Base-by-base conservation (phyloP, 2,888 invertebrate genomes). In the Euplagia quadripunctaria region DNA sequence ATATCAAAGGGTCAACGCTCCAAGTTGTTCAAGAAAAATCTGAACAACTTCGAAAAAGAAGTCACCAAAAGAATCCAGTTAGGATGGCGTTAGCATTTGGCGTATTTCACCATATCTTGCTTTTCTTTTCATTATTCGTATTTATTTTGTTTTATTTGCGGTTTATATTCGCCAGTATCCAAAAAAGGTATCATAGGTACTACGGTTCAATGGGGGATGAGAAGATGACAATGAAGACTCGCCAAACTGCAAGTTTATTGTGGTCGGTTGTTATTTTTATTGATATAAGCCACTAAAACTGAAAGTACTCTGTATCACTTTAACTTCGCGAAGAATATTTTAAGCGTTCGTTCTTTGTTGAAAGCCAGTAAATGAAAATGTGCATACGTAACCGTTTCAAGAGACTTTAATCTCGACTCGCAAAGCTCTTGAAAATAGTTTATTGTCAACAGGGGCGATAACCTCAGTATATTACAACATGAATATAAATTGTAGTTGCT, bases 361-460 rank as follows among this genome's bases (percentile, higher is more conserved):
- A 55, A 52, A 70, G 64, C 31, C 43, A 31, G 70, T 70, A 70
- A 65, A 70, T 70, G 70, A 70, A 70, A 70, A 68, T 63, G 72
- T 64, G 52, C 68, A 73, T 64, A 73, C 20, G 64, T 64, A 68
- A 69, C 52, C 64, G 49, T 49, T 49, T 61, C 41, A n/a, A 64
- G 55, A 66, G 58, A 73, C 42, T 69, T 69, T 64, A 71, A 74
- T 74, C 68, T 71, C 31, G 55, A 71, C 61, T 68, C 55, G 64
- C 68, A 71, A 74, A 71, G 74, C 63, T 68, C 52, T 74, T 68
- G 70, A 20, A 64, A 71, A 71, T 67, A 74, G 64, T 64, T 49
- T 71, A 52, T 49, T 68, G 68, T 68, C 74, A 64, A 68, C 70
- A 49, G 58, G 71, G 68, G 63, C 68, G 41, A 67, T 68, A 61